Evolutionary conservation across 2,888 invertebrate species (phyloP), one percentile per base, ranked within the genome.

Genomic region (Actias luna): DNA sequence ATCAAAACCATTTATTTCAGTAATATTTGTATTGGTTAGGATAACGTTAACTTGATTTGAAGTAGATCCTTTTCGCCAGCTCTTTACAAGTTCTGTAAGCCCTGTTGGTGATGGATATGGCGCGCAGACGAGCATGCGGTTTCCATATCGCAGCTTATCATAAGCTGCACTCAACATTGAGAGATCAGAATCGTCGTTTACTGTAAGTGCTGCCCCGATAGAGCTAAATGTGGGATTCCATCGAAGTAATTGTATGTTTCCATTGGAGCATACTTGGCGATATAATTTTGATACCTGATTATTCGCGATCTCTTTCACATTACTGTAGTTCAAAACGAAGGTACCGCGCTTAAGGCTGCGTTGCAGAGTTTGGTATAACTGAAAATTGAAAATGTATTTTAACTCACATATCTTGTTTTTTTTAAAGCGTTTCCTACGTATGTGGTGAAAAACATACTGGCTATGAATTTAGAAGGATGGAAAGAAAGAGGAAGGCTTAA

Each of bases 41-140:
- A 78, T 58, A 0, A 78, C 36, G 33, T 66, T 55, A 4, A 79
- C 64, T 25, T 68, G 67, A 52, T 74, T 79, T n/a, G 63, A 62
- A 29, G 58, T 63, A 4, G 62, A 5, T 55, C 74, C 72, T 58
- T 61, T 71, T 46, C 74, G 69, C 80, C 80, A 79, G 27, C 62
- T 31, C 5, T 59, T 69, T 7, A 80, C 64, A 8, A 79, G 65
- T 22, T 72, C 65, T 22, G 68, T 75, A 10, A 79, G 69, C 3
- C 74, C 73, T 16, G 64, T 16, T 3, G 72, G 65, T 8, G 73
- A 46, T 16, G 77, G 79, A 22, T 78, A 71, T 12, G 68, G 59
- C 1, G 79, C 36, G 31, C 78, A 42, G 16, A 79, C 63, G 0
- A 74, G 60, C 2, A 79, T 70, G 12, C 68, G 68, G 46, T 69